Percentiles rank a stretch among this genome's conserved stretches.
Evolutionary conservation across 2,113 vertebrate species (phyloP).

Genomic region (Misgurnus mizolepis): DNA sequence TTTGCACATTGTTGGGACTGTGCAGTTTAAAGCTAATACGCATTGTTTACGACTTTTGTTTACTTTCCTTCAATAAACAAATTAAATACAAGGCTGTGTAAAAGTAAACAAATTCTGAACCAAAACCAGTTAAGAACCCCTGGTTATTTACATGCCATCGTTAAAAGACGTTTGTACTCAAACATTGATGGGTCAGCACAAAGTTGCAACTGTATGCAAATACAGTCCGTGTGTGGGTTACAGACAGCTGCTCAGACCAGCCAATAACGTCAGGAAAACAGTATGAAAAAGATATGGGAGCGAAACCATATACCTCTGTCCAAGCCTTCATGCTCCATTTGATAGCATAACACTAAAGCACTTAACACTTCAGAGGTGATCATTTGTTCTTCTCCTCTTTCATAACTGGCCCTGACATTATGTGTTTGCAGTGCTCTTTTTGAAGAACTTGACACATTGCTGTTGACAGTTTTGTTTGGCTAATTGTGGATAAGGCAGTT

Average conservation of each 20-base stretch:
- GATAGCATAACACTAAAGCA: slow-evolving; percentile 76
- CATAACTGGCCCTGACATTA: slow-evolving; percentile 21
- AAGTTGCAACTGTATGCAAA: slow-evolving; percentile 65
- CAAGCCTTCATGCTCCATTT: slow-evolving; percentile 74
- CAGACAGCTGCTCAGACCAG: slow-evolving; percentile 50
- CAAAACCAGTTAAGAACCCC: neutral
- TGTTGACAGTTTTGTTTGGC: slow-evolving; percentile 3
- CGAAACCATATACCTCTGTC: slow-evolving; percentile 74
- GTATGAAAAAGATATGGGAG: slow-evolving; percentile 70
- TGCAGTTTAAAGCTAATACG: too few species aligned
- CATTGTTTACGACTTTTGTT: too few species aligned
- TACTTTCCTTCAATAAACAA: neutral
- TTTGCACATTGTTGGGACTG: too few species aligned
- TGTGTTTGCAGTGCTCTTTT: slow-evolving; percentile 26
- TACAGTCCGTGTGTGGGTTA: slow-evolving; percentile 57
- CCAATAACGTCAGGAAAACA: slow-evolving; percentile 62
- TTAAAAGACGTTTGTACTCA: slow-evolving; percentile 45
- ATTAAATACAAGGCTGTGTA: neutral
- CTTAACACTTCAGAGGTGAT: slow-evolving; percentile 66
- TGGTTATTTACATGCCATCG: slow-evolving; percentile 45
- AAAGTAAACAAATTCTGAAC: neutral
- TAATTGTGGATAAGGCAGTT: neutral
- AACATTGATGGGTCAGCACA: slow-evolving; percentile 54
- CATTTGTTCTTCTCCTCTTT: slow-evolving; percentile 56
- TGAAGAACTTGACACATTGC: slow-evolving; percentile 31